Base-by-base conservation (phyloP, 2,113 vertebrate genomes). In the Meles meles region DNA sequence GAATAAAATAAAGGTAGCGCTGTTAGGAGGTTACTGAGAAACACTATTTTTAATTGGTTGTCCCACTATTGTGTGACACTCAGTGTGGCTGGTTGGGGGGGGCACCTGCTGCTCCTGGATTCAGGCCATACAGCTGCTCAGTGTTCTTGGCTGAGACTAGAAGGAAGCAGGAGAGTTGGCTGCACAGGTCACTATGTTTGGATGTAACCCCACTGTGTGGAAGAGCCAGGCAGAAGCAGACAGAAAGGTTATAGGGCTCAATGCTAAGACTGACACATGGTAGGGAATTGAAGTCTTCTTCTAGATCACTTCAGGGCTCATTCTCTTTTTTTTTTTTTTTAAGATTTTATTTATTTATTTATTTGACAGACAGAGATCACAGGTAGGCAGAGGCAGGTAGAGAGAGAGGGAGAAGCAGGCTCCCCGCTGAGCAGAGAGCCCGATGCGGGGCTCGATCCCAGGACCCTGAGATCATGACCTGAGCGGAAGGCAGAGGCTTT, bases 181-280 rank as follows among this genome's bases (percentile, higher is more conserved):
- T 0, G 11, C 39, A 27, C 4, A 37, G 85, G 55, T 79, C 44
- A 65, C 61, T 34, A 10, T 17, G 23, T 44, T 37, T 67, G 39
- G 57, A 37, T 9, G 5, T 25, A 13, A 83, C 17, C 14, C 17
- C 12, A 0, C 2, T 44, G 34, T 37, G 23, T 4, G 2, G 2
- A 61, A n/a, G 17, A 72, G 39, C 8, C 2, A 15, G 65, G 14
- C 27, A 76, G 57, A 91, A 69, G 39, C 74, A 57, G 44, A 52
- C 23, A 44, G n/a, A 5, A 12, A 67, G 13, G 49, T 49, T 91
- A 25, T 10, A 71, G 14, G 71, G 55, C 13, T 79, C 21, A 21
- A 87, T 23, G 37, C 18, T 29, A 47, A 65, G 23, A 74, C 0
- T 29, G 37, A 57, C 49, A 65, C 12, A 34, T 5, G 4, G 4